Base-by-base conservation (phyloP, 2,888 invertebrate species). In the Loripinus fragilis region DNA sequence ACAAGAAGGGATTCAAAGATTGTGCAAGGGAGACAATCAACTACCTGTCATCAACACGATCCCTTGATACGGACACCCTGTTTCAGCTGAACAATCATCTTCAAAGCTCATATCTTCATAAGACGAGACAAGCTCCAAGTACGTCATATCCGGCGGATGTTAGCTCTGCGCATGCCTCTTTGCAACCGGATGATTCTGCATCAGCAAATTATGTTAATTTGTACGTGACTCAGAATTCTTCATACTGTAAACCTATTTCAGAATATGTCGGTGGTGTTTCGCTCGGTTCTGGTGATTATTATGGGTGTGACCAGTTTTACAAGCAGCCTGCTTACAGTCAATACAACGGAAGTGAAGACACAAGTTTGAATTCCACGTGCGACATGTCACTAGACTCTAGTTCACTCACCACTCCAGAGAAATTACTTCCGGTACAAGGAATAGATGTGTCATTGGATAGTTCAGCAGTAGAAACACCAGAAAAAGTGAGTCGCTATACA, bases 1-100 rank as follows among this genome's bases (percentile, higher is more conserved):
- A 75, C 68, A 74, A 35, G 35, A 60, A 71, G 3, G 78, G 78
- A 5, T 74, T 71, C 52, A 71, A 68, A 42, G 74, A 74, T 30
- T 78, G 78, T 23, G 68, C 71, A 33, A 66, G 72, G 45, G 68
- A 74, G 38, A 71, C 67, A 25, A 33, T 55, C 23, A 60, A 28
- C 25, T 75, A 67, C 48, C 68, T 75, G 12, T 33, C 71, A 35
- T 28, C 66, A 1, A 70, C 23, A 15, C 50, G 33, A 23, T 30
- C n/a, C 2, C 55, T 67, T 20, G 67, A 71, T n/a, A 28, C 28
- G 30, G 28, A 33, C 10, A 25, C 68, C 23, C 60, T 67, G 25
- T 35, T 38, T 8, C 35, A 48, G 0, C 74, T 78, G 0, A 75
- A 67, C 68, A 74, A 68, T 35, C 74, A 78, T 60, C 71, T 78